Evolutionary conservation across 2,797 vertebrate genomes (phyloP).

Genomic region (Agapornis canus): DNA sequence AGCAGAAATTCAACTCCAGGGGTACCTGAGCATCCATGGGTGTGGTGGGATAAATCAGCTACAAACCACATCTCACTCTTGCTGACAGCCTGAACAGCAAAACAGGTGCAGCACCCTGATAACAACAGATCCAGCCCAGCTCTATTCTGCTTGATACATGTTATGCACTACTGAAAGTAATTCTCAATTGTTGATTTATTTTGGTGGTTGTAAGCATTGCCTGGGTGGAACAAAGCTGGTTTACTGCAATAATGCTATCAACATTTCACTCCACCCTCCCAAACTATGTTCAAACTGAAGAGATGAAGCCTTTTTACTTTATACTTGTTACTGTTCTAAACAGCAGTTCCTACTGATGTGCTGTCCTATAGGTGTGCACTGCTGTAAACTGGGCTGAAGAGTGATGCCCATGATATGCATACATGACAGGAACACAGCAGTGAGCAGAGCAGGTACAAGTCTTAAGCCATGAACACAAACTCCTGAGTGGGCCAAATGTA

Average conservation of each 20-base stretch:
- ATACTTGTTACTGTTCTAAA: background rate
- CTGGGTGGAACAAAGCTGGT: background rate
- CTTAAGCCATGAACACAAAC: accelerated
- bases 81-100: background rate
- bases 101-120: slow-evolving; percentile 12
- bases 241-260: background rate
- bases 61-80: background rate
- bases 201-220: background rate
- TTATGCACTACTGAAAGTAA: background rate
- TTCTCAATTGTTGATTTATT: background rate
- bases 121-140: background rate
- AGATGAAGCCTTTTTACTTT: background rate
- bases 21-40: background rate
- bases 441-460: background rate
- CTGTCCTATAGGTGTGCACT: accelerated
- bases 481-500: background rate
- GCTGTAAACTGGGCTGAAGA: background rate
- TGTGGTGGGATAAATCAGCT: background rate
- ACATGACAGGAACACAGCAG: background rate
- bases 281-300: background rate
- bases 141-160: background rate
- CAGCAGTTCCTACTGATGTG: background rate
- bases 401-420: accelerated
- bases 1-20: background rate
- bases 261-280: background rate